Conservation (phyloP, 2,888 invertebrate species). For the Chouioia cunea region DNA sequence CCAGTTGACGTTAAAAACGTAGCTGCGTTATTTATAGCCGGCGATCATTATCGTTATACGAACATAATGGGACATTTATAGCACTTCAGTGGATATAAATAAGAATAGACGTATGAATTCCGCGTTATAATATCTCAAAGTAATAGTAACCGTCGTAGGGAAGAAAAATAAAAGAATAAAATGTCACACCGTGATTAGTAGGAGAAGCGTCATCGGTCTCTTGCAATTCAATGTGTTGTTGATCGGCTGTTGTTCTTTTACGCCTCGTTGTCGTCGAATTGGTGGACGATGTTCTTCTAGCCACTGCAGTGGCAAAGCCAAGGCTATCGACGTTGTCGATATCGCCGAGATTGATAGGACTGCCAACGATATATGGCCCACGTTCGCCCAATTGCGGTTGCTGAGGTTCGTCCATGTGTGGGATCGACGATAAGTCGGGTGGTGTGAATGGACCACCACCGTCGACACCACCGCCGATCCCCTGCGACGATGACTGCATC, state of each 20-base stretch:
- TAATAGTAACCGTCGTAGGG: too few species aligned
- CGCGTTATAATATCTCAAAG: too few species aligned
- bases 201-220: slow-evolving; percentile 50
- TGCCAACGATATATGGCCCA: slow-evolving; percentile 64
- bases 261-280: too few species aligned
- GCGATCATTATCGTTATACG: too few species aligned
- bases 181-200: slow-evolving; percentile 17
- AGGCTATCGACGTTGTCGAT: slow-evolving; percentile 65
- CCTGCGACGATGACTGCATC: slow-evolving; percentile 65
- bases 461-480: slow-evolving; percentile 58
- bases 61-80: too few species aligned
- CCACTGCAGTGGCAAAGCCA: too few species aligned
- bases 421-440: slow-evolving; percentile 65
- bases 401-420: slow-evolving; percentile 66
- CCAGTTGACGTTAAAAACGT: too few species aligned
- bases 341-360: slow-evolving; percentile 64
- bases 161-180: too few species aligned
- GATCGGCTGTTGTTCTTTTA: slow-evolving; percentile 15
- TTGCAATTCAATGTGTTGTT: slow-evolving; percentile 63
- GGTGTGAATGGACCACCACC: slow-evolving; percentile 62
- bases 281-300: too few species aligned
- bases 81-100: too few species aligned
- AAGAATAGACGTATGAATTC: too few species aligned
- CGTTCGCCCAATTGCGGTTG: slow-evolving; percentile 48
- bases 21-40: too few species aligned